phyloP scores from a whole-genome alignment of 1,140 invertebrate genomes.

The Cepaea nemoralis region DNA sequence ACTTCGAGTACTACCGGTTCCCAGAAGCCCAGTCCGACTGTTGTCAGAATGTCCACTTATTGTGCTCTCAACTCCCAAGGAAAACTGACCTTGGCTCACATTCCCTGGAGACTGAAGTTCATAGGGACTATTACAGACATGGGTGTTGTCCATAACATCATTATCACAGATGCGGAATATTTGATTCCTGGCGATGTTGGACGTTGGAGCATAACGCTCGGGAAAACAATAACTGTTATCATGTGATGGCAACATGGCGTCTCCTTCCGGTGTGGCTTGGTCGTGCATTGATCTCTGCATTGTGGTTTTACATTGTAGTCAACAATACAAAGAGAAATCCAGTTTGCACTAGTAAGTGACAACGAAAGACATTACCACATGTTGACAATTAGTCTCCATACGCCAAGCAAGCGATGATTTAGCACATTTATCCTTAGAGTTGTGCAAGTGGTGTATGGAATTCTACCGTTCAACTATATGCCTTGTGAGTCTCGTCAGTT shows the following conservation, averaged over 20 bases:
- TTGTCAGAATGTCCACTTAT: slow-evolving; percentile 57
- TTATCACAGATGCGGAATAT: not conserved
- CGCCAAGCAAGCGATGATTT: no score
- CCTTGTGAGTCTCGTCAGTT: no score
- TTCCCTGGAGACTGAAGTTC: slow-evolving; percentile 40
- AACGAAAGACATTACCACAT: no score
- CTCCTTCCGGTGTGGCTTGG: not conserved
- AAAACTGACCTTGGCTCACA: slow-evolving; percentile 37
- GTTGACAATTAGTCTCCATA: no score
- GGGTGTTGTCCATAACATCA: not conserved
- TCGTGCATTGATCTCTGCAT: slow-evolving; percentile 2
- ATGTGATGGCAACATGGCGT: slow-evolving; percentile 8
- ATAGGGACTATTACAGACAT: not conserved
- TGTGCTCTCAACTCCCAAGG: slow-evolving; percentile 50
- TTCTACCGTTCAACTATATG: no score
- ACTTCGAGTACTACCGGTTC: slow-evolving; percentile 50
- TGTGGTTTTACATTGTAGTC: not conserved
- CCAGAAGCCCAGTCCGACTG: slow-evolving; percentile 54
- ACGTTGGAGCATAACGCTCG: not conserved
- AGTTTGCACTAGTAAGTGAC: no score
- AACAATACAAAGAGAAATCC: no score
- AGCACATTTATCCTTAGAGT: no score
- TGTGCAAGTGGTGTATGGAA: no score
- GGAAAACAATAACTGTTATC: not conserved
- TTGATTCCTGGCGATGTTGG: not conserved